Base-by-base conservation (phyloP, 2,888 invertebrate species). In the Caenorhabditis doughertyi region DNA sequence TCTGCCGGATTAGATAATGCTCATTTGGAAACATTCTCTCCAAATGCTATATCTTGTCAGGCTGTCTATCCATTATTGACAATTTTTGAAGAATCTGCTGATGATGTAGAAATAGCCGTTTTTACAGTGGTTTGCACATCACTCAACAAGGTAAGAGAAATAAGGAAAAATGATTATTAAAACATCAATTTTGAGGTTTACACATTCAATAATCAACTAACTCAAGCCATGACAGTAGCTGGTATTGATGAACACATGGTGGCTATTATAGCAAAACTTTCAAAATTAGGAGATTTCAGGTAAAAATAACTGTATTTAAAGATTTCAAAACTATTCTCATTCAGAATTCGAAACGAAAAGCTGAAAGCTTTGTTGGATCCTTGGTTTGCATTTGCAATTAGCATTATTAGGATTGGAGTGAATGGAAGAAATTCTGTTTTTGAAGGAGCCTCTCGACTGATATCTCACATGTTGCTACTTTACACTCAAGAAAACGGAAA, bases 101-200 rank as follows among this genome's bases (percentile, higher is more conserved):
- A 73, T 49, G 62, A 70, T 47, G 53, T 70, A 3, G 89, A 90
- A 53, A 77, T 83, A 21, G 60, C 86, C 0, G 79, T 90, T 2
- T 90, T 90, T 64, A 89, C 89, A 87, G 89, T 86, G 23, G 87
- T 90, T 11, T 86, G 88, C 39, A 89, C 89, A 9, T 85, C 90
- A 7, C 67, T 90, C 1, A 84, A 87, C 44, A 90, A 90, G 81
- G 88, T 83, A 71, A 67, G 44, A 49, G 25, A 58, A 55, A n/a
- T n/a, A n/a, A n/a, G n/a, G n/a, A n/a, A n/a, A n/a, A n/a, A n/a
- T n/a, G n/a, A n/a, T n/a, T n/a, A n/a, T n/a, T n/a, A 29, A 32
- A 16, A 27, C 32, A 2, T 58, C 4, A 35, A n/a, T 8, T 42
- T 84, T 64, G 29, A 90, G 89, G 84, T 89, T 7, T 90, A 89